Evolutionary conservation across 2,888 invertebrate genomes (phyloP), one percentile per base, ranked within the genome.

Genomic region (Caenorhabditis sinica): DNA sequence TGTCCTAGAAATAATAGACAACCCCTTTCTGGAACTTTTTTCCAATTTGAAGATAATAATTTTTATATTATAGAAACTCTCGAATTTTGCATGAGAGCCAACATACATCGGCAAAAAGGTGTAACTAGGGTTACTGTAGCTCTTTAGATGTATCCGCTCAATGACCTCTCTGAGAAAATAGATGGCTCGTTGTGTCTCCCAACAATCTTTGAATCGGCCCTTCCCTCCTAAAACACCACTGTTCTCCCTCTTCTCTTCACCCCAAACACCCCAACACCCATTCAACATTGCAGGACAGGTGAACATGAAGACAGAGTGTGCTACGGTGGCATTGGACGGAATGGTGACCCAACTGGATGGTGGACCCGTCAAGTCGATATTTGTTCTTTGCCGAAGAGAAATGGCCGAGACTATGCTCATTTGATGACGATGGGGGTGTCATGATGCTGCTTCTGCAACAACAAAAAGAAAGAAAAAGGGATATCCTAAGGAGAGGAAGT

Each of bases 231-330:
- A 49, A 3, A 49, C 49, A 49, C 49, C n/a, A n/a, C 5, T 11
- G n/a, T 49, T 49, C 49, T 20, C n/a, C n/a, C n/a, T n/a, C 49
- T 49, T 15, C 49, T 2, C 5, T 51, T 51, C 15, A 56, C 25
- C 13, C 56, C 15, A 56, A 28, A 56, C 36, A 53, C 49, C 20
- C 20, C n/a, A n/a, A n/a, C n/a, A n/a, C n/a, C n/a, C n/a, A n/a
- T n/a, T 33, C 49, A 33, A 17, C 33, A 49, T 85, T 83, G 61
- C 65, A 82, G 88, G 89, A 13, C 77, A 86, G 66, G 86, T 88
- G 66, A 85, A 89, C 73, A 72, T 89, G 85, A 89, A 89, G 63
- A 86, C 84, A 25, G 89, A 89, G 71, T 82, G 83, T 36, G 88
- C 87, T 1, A 68, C 83, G 17, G 86, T 83, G 51, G 82, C 83